Percentiles rank a stretch among this genome's conserved stretches.
phyloP scores from a whole-genome alignment of 2,888 invertebrate species.

The Andrena flavipes region DNA sequence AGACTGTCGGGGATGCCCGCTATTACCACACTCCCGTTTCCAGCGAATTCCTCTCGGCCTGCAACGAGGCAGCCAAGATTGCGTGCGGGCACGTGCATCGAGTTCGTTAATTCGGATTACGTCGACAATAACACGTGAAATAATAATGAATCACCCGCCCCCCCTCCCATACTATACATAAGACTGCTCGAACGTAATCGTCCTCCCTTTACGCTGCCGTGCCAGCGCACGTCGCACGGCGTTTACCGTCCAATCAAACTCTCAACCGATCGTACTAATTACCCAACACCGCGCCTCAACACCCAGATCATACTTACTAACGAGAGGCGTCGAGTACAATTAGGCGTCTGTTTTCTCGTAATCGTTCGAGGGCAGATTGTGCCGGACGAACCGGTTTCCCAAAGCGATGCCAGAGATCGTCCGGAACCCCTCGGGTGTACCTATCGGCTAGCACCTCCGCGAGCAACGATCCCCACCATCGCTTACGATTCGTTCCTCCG shows the following conservation, averaged over 20 bases:
- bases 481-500: slow-evolving; percentile 63
- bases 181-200: slow-evolving; percentile 19
- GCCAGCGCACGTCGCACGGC: neutral
- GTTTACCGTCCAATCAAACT: slow-evolving; percentile 61
- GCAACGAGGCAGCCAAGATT: neutral
- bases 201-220: neutral
- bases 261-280: slow-evolving; percentile 38
- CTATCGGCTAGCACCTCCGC: neutral
- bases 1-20: too few species aligned
- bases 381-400: neutral
- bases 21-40: neutral
- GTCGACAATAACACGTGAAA: neutral
- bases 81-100: neutral
- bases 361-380: slow-evolving; percentile 2
- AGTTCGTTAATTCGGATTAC: neutral
- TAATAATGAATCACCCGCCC: neutral
- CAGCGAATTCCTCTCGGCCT: neutral
- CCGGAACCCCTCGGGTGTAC: neutral
- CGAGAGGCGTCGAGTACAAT: slow-evolving; percentile 31
- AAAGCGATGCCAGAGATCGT: neutral
- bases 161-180: neutral
- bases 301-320: slow-evolving; percentile 21
- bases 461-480: neutral
- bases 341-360: slow-evolving; percentile 38
- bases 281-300: slow-evolving; percentile 14